These are phyloP conservation scores for Tenrec ecaudatus DNA, from an alignment of 2,113 vertebrate genomes.

Conservation along the genomic window DNA sequence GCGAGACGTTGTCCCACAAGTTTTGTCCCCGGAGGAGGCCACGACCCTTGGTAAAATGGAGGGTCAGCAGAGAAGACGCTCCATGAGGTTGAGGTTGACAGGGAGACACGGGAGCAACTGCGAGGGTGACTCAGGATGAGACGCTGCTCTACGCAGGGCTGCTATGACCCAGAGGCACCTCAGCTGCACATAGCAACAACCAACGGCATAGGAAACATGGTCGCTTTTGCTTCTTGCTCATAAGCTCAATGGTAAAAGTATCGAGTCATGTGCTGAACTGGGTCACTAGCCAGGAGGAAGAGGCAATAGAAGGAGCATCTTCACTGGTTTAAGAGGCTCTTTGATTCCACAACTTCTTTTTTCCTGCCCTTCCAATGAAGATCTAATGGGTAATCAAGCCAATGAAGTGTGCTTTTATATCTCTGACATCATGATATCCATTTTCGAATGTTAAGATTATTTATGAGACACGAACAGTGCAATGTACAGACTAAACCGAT, in stretches of 20 bases:
- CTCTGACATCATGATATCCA: constrained; percentile 52
- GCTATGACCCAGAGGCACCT: no score
- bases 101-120: no score
- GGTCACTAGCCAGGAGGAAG: not conserved
- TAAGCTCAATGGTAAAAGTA: constrained; percentile 10
- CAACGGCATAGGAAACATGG: not conserved
- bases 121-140: no score
- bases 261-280: not conserved
- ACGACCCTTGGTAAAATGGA: no score
- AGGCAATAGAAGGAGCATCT: not conserved
- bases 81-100: no score
- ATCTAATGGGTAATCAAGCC: constrained; percentile 48
- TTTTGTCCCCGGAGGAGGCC: no score
- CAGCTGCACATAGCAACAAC: no score
- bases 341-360: constrained; percentile 11
- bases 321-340: constrained; percentile 50
- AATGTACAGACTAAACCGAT: constrained; percentile 30
- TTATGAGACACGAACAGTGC: constrained; percentile 38
- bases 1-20: no score
- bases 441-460: constrained; percentile 52
- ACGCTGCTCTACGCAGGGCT: no score
- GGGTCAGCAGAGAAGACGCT: no score
- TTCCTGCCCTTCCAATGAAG: constrained; percentile 15
- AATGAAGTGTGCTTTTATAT: constrained; percentile 59
- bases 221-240: not conserved